A percentile compares a stretch with the other conserved stretches of the same genome.
Evolutionary conservation across 2,113 vertebrate genomes (phyloP).

Genomic region (Heterocephalus glaber): DNA sequence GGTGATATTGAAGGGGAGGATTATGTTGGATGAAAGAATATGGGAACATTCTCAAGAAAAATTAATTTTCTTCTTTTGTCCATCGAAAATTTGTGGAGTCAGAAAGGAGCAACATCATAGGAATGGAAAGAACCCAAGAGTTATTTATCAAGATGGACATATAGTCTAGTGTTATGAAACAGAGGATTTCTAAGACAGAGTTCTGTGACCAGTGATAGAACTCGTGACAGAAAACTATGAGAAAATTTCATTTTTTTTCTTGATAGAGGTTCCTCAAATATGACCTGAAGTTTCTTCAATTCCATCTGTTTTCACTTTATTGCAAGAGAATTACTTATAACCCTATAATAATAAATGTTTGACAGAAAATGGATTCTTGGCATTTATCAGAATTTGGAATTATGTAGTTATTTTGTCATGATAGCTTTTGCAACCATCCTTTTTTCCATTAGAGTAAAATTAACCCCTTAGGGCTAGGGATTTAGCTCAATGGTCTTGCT

Average conservation of each 20-base stretch:
- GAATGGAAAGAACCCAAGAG: not conserved
- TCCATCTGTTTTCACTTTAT: not conserved
- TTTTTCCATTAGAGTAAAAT: not conserved
- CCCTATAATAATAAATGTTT: not conserved
- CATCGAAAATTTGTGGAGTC: not conserved
- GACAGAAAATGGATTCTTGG: not conserved
- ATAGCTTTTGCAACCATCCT: not conserved
- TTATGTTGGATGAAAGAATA: too few species aligned
- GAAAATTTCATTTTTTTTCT: not conserved
- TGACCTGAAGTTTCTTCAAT: not conserved
- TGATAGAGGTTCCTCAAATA: not conserved
- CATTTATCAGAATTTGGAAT: not conserved
- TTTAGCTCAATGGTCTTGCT: too few species aligned
- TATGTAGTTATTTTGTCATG: not conserved
- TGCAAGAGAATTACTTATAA: not conserved
- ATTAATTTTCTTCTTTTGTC: fast-evolving
- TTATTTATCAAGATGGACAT: not conserved
- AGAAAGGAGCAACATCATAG: not conserved
- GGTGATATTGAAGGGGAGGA: not conserved
- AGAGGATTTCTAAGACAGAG: not conserved
- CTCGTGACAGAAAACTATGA: not conserved
- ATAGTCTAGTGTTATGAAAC: not conserved
- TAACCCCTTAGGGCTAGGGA: too few species aligned
- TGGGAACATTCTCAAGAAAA: not conserved
- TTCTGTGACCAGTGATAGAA: not conserved